Evolutionary conservation across 2,113 vertebrate species (phyloP).

Genomic region (Plectropomus leopardus): DNA sequence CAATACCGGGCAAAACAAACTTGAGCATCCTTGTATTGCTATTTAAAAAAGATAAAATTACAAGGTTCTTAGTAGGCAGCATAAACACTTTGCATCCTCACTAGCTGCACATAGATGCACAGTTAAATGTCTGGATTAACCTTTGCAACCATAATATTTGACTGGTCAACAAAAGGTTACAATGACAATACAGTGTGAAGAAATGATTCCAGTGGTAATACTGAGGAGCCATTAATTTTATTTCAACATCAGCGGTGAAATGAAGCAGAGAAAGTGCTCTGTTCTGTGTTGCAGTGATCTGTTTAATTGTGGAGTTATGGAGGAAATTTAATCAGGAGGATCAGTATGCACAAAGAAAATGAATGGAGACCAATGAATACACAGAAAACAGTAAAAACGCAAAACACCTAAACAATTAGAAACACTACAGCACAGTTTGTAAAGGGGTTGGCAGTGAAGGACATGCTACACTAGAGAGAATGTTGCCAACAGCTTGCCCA

Average conservation of each 20-base stretch:
- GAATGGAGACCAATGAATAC: no score
- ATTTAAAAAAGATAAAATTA: no score
- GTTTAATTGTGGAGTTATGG: neutral
- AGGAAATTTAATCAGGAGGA: neutral
- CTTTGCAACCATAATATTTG: slow-evolving; percentile 8
- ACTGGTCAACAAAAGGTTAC: neutral
- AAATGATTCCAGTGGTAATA: slow-evolving; percentile 4
- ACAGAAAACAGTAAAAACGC: neutral
- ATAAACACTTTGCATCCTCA: slow-evolving; percentile 4
- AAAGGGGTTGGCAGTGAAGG: neutral
- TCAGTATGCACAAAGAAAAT: neutral
- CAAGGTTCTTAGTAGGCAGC: neutral
- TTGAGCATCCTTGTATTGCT: neutral
- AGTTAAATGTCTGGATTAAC: neutral
- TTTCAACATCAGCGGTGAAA: slow-evolving; percentile 5
- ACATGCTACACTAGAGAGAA: neutral
- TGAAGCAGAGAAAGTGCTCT: neutral
- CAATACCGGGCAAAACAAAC: neutral
- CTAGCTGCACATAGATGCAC: neutral
- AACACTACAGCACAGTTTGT: neutral
- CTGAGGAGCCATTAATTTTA: slow-evolving; percentile 5
- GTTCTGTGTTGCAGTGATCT: neutral
- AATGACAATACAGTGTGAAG: neutral
- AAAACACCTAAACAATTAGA: neutral
- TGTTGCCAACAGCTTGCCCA: neutral